These are phyloP conservation scores for Psilopsiagon aymara DNA, from an alignment of 2,113 vertebrate species.

Conservation along the genomic window DNA sequence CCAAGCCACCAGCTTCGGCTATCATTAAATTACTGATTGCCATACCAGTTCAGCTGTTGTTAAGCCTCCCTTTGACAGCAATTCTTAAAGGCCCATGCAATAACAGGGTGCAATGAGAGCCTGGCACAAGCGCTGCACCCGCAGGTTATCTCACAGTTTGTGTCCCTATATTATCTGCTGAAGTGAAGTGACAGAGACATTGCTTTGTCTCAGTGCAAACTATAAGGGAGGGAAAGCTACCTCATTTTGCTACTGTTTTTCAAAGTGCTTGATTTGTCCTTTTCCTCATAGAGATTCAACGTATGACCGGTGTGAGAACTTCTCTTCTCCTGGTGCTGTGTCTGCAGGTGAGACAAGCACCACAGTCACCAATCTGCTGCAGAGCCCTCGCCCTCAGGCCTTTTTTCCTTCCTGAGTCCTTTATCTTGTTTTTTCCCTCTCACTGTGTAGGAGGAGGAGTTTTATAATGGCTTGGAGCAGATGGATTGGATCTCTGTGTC, in stretches of 20 bases:
- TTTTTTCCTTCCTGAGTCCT: not conserved
- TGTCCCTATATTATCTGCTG: not conserved
- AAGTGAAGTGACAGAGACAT: not conserved
- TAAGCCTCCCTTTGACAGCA: too few species aligned
- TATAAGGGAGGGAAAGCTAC: not conserved
- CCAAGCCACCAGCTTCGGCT: not conserved
- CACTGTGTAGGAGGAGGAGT: not conserved
- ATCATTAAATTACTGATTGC: rapidly evolving
- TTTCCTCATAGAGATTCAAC: not conserved
- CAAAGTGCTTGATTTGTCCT: rapidly evolving
- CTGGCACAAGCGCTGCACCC: not conserved
- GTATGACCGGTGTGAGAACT: rapidly evolving
- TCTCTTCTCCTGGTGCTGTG: not conserved
- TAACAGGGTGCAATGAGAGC: too few species aligned
- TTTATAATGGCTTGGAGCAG: not conserved
- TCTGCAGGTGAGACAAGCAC: rapidly evolving
- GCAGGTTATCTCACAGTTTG: rapidly evolving
- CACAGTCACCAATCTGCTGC: rapidly evolving
- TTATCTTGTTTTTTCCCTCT: not conserved
- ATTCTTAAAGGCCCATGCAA: rapidly evolving
- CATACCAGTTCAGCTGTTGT: rapidly evolving
- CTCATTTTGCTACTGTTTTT: not conserved
- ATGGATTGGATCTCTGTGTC: not conserved
- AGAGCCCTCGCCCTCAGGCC: not conserved
- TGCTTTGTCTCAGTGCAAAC: not conserved